A percentile compares a stretch with the other conserved stretches of the same genome.
These are phyloP conservation scores for Trichopria drosophilae DNA, from an alignment of 2,888 invertebrate species.

Conservation along the genomic window DNA sequence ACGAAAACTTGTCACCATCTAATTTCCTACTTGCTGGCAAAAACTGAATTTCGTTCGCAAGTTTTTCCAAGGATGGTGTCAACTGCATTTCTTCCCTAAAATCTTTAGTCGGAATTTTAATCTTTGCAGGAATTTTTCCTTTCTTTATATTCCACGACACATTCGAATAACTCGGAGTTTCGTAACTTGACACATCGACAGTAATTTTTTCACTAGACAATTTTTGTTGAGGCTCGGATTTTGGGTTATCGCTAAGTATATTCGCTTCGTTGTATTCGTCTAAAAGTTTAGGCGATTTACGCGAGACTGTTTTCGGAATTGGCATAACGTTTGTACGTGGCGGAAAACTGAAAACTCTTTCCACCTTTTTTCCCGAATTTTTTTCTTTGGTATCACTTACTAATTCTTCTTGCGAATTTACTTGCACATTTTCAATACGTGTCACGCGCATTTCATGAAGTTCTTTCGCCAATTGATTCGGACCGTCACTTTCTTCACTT, in stretches of 20 bases:
- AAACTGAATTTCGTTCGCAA: slow-evolving; percentile 52
- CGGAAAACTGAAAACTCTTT: slow-evolving; percentile 35
- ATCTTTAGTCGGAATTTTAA: slow-evolving; percentile 37
- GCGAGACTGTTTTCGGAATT: slow-evolving; percentile 30
- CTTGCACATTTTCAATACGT: slow-evolving; percentile 29
- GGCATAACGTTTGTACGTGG: slow-evolving; percentile 24
- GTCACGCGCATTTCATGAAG: slow-evolving; percentile 41
- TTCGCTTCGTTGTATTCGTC: slow-evolving; percentile 51
- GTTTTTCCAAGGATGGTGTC: slow-evolving; percentile 49
- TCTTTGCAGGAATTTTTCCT: slow-evolving; percentile 37
- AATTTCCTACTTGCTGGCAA: slow-evolving; percentile 40
- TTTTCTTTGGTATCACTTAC: slow-evolving; percentile 24
- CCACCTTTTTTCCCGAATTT: background rate
- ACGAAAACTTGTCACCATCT: slow-evolving; percentile 9
- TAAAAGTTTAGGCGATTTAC: slow-evolving; percentile 45
- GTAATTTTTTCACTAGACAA: no score
- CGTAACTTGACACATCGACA: slow-evolving; percentile 25
- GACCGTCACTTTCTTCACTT: slow-evolving; percentile 25
- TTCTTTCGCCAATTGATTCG: slow-evolving; percentile 41
- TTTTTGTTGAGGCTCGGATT: slow-evolving; percentile 2
- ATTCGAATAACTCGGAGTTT: slow-evolving; percentile 45
- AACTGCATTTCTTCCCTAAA: slow-evolving; percentile 40
- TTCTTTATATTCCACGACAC: slow-evolving; percentile 39
- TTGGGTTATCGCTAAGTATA: slow-evolving; percentile 43
- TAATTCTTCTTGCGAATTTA: slow-evolving; percentile 23